Evolutionary conservation across 2,113 vertebrate species (phyloP), one percentile per base, ranked within the genome.

Genomic region (Cichladusa arquata): DNA sequence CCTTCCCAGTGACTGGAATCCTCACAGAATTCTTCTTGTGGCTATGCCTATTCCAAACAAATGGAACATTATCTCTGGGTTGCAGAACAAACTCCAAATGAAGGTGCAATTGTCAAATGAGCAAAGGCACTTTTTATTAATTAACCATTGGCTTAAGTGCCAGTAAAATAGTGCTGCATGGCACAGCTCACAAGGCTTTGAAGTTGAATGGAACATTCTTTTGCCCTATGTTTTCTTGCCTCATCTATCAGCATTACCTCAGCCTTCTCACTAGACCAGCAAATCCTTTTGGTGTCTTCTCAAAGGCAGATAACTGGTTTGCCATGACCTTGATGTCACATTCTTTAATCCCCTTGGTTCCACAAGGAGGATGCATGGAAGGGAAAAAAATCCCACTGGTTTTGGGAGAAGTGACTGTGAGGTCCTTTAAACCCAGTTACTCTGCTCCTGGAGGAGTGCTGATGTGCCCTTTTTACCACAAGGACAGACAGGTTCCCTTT

Each of bases 401-500:
- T 70, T 74, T 28, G 60, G 38, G 29, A 86, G 60, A 86, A 83
- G 54, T 58, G 82, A 90, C 78, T 83, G 67, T 77, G 88, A 93
- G 64, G 79, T 92, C 88, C 79, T 86, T 73, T 44, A 48, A 82
- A 81, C 33, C 58, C 81, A 77, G 51, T 29, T 78, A 76, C 76
- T 67, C 9, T 83, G 29, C 51, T 72, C 86, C 58, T 66, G 67
- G 47, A 95, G 67, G 88, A 92, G 77, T 64, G 93, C 60, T 90
- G 86, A 94, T 56, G 14, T 64, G 76, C 87, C 85, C 86, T 84
- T 86, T 69, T 62, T 88, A 81, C 73, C 76, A 78, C 60, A 66
- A 57, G 72, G 82, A 97, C 85, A 93, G 79, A 67, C 45, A 71
- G 0, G 4, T 91, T 95, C 81, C 83, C 57, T 91, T 95, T 95